A percentile compares a stretch with the other conserved stretches of the same genome.
Evolutionary conservation across 2,797 vertebrate genomes (phyloP).

Genomic region (Kryptopterus vitreolus): DNA sequence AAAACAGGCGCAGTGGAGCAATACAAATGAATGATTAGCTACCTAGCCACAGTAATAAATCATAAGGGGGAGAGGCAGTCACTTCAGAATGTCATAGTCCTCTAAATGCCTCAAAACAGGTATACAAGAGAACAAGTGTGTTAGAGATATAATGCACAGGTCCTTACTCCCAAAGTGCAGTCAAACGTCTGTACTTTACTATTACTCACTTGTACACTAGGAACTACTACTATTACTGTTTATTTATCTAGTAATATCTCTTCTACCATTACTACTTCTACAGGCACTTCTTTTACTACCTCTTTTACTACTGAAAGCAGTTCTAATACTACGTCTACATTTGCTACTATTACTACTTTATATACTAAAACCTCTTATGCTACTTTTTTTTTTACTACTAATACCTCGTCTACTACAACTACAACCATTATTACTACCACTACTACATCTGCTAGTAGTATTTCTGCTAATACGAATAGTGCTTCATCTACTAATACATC

Average conservation of each 20-base stretch:
- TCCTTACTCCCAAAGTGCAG: neutral
- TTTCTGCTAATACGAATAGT: neutral
- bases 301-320: neutral
- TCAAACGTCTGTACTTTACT: neutral
- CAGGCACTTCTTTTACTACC: neutral
- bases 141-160: neutral
- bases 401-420: neutral
- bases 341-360: neutral
- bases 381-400: neutral
- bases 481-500: neutral
- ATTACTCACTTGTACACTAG: neutral
- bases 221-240: neutral
- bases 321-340: neutral
- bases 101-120: constrained; percentile 22
- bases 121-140: constrained; percentile 12
- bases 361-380: neutral
- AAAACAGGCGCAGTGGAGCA: constrained; percentile 42
- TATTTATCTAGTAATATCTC: no score
- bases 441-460: neutral
- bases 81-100: constrained; percentile 41
- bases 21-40: constrained; percentile 54
- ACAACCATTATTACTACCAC: no score
- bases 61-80: constrained; percentile 35
- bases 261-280: neutral
- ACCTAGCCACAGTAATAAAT: constrained; percentile 46